A percentile compares a stretch with the other conserved stretches of the same genome.
Evolutionary conservation across 2,113 vertebrate species (phyloP).

Genomic region (Motacilla alba): DNA sequence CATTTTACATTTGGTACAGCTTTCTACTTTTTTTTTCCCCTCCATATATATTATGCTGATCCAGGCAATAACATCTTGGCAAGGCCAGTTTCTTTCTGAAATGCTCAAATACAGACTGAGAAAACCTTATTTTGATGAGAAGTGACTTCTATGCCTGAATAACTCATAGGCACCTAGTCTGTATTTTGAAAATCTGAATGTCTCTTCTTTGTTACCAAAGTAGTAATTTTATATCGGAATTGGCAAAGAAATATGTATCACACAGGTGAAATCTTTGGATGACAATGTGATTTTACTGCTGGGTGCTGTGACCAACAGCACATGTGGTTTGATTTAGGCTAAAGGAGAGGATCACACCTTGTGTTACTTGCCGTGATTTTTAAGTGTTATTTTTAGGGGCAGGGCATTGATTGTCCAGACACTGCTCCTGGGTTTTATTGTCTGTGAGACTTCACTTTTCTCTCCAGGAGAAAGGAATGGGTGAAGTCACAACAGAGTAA

Average conservation of each 20-base stretch:
- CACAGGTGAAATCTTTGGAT: neutral
- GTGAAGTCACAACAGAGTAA: neutral
- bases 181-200: neutral
- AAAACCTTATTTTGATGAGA: neutral
- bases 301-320: neutral
- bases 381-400: neutral
- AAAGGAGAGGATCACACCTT: neutral
- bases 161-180: neutral
- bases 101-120: neutral
- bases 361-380: neutral
- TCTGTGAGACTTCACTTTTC: neutral
- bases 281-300: neutral
- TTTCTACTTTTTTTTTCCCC: neutral
- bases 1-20: neutral
- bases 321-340: rapidly evolving
- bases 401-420: neutral
- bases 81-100: neutral
- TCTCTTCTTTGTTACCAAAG: neutral
- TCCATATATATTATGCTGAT: neutral
- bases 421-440: neutral
- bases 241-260: neutral
- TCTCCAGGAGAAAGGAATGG: neutral
- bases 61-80: neutral
- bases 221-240: neutral
- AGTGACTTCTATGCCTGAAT: neutral